Evolutionary conservation across 1,140 invertebrate genomes (phyloP).

Genomic region (Tetragonula clypearis): DNA sequence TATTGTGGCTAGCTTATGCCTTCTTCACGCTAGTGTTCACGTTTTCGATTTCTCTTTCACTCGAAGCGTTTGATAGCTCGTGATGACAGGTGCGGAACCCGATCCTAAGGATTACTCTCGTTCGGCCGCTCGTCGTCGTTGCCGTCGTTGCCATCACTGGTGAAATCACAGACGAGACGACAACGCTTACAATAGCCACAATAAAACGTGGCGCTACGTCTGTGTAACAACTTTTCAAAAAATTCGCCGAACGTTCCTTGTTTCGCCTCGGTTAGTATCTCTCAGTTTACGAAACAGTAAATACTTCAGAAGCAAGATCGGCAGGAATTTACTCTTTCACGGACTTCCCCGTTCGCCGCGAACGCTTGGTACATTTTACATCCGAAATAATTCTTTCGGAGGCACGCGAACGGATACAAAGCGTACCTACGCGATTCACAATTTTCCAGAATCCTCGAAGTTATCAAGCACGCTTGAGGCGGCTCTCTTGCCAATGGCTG

Average conservation of each 20-base stretch:
- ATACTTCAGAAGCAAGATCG: slow-evolving; percentile 28
- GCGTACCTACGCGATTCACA: slow-evolving; percentile 30
- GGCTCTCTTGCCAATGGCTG: background rate
- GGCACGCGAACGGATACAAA: slow-evolving; percentile 31
- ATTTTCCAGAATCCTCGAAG: slow-evolving; percentile 36
- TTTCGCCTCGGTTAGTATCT: background rate
- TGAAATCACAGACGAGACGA: background rate
- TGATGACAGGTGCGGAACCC: background rate
- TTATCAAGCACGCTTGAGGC: slow-evolving; percentile 27
- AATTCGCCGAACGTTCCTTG: background rate
- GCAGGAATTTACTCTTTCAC: slow-evolving; percentile 16
- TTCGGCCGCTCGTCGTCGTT: background rate
- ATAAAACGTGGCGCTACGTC: background rate
- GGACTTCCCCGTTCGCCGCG: background rate
- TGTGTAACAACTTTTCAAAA: slow-evolving; percentile 12
- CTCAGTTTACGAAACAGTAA: background rate
- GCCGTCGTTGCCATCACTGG: background rate
- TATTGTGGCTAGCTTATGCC: slow-evolving; percentile 32
- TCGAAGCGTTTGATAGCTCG: background rate
- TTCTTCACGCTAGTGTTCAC: background rate
- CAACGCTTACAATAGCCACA: background rate
- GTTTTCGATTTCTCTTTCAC: background rate
- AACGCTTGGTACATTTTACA: slow-evolving; percentile 3
- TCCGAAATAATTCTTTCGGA: slow-evolving; percentile 35
- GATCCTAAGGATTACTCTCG: background rate